Percentiles rank a stretch among this genome's conserved stretches.
Evolutionary conservation across 2,113 vertebrate species (phyloP).

Genomic region (Notothenia rossii): DNA sequence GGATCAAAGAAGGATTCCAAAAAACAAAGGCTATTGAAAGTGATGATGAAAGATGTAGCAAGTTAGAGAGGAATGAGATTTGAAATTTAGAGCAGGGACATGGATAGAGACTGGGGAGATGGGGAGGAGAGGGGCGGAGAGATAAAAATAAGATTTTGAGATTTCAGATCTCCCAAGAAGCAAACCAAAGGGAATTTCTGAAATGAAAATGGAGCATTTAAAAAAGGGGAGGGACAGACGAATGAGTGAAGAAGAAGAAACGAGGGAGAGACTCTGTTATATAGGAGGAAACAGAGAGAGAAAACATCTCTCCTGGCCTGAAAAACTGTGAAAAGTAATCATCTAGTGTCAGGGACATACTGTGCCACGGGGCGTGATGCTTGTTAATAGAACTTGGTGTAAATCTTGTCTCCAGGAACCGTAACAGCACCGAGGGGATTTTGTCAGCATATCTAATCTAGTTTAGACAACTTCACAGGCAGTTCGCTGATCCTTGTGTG

Average conservation of each 20-base stretch:
- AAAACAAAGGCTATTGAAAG: not conserved
- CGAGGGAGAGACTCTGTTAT: not conserved
- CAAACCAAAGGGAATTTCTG: conserved; percentile 14
- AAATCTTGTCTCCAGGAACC: conserved; percentile 44
- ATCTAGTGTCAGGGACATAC: conserved; percentile 10
- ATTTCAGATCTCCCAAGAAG: conserved; percentile 23
- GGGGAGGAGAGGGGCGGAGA: conserved; percentile 18
- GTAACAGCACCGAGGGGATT: conserved; percentile 3
- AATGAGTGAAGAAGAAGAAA: not conserved
- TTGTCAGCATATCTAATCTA: conserved; percentile 14
- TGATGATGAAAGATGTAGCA: not conserved
- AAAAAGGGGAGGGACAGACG: not conserved
- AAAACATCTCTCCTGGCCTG: not conserved
- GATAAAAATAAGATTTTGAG: conserved; percentile 37
- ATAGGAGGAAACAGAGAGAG: not conserved
- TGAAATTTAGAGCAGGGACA: conserved; percentile 5
- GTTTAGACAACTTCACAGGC: conserved; percentile 13
- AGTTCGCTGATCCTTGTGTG: conserved; percentile 27
- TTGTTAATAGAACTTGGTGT: conserved; percentile 18
- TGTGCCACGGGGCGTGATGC: conserved; percentile 15
- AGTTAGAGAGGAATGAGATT: conserved; percentile 12
- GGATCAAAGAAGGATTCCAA: not conserved
- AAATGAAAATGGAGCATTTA: conserved; percentile 7
- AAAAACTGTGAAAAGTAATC: conserved; percentile 34
- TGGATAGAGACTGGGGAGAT: not conserved